Evolutionary conservation across 35 echinoderm and acorn worm species (phyloP).

Genomic region (Ophiothrix spiculata): DNA sequence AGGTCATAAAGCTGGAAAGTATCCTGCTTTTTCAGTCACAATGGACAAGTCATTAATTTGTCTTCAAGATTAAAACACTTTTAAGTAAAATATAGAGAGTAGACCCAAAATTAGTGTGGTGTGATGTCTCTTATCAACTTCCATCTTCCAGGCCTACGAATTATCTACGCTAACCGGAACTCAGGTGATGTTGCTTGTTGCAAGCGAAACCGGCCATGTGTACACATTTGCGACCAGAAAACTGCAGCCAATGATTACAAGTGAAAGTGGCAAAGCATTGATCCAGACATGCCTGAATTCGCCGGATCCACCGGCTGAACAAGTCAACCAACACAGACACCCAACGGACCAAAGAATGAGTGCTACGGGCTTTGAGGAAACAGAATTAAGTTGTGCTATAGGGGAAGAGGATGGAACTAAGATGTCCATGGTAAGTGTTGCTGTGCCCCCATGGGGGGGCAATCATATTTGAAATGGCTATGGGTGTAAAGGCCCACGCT

Average conservation of each 20-base stretch:
- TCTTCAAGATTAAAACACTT: no score
- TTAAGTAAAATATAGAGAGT: no score
- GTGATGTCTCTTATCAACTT: no score
- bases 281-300: slow-evolving; percentile 98
- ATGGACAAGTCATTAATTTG: no score
- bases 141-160: slow-evolving; percentile 95
- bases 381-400: slow-evolving; percentile 81
- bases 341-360: slow-evolving; percentile 88
- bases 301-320: slow-evolving; percentile 70
- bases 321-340: slow-evolving; percentile 23
- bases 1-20: no score
- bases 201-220: slow-evolving; percentile 97
- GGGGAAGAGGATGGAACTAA: slow-evolving; percentile 74
- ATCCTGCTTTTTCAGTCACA: no score
- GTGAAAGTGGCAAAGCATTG: slow-evolving; percentile 95
- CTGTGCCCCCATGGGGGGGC: no score
- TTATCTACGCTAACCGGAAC: slow-evolving; percentile 96
- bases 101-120: no score
- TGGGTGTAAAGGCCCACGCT: no score
- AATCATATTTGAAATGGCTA: no score
- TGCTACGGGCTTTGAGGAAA: slow-evolving; percentile 98
- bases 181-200: slow-evolving; percentile 96
- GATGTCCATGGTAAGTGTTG: background rate
- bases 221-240: slow-evolving; percentile 99
- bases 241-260: slow-evolving; percentile 98